These are phyloP conservation scores for Cathartes aura DNA, from an alignment of 2,113 vertebrate genomes.

Conservation along the genomic window DNA sequence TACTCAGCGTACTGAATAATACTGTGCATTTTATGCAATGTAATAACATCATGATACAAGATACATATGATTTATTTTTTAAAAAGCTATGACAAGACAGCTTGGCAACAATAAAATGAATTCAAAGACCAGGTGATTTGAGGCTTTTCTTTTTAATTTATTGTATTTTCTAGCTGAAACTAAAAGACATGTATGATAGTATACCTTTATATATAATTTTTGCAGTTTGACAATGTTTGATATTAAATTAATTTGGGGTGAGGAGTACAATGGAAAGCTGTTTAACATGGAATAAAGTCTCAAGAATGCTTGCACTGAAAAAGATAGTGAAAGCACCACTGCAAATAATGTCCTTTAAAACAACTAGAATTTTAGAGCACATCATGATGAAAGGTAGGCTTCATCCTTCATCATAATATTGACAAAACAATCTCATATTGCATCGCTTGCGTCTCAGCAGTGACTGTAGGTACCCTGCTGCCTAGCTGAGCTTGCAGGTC, in stretches of 20 bases:
- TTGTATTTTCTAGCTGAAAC: not conserved
- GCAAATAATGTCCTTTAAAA: not conserved
- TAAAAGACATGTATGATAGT: not conserved
- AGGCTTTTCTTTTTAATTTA: constrained; percentile 22
- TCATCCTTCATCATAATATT: not conserved
- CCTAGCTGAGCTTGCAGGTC: not conserved
- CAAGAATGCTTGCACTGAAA: not conserved
- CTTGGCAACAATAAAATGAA: constrained; percentile 50
- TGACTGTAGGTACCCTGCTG: not conserved
- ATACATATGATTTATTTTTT: not conserved
- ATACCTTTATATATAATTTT: not conserved
- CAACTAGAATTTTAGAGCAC: not conserved
- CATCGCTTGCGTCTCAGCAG: not conserved
- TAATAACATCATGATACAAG: not conserved
- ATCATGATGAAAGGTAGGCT: not conserved
- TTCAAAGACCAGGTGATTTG: constrained; percentile 7
- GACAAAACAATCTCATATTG: not conserved
- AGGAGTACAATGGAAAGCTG: not conserved
- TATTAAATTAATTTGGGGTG: not conserved
- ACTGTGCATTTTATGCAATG: not conserved
- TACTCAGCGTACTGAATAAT: not conserved
- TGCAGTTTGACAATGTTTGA: not conserved
- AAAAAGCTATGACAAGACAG: not conserved
- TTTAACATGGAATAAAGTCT: not conserved
- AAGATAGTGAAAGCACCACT: not conserved